Evolutionary conservation across 2,797 vertebrate species (phyloP).

Genomic region (Poecilia wingei): DNA sequence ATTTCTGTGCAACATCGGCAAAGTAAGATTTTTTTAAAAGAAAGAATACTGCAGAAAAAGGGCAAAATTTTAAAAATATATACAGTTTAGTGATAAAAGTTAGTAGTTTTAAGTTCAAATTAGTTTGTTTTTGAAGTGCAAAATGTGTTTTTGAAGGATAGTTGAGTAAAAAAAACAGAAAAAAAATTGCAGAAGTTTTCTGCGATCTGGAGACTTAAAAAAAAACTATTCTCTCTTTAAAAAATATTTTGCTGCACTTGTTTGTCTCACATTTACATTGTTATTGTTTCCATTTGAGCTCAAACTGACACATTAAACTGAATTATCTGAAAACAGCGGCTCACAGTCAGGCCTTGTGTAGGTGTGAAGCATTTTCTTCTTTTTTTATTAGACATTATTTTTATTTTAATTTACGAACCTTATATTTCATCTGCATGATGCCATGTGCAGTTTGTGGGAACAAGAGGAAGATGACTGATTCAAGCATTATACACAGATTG

Average conservation of each 20-base stretch:
- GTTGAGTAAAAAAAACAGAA: neutral
- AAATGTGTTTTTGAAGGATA: neutral
- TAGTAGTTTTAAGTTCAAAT: neutral
- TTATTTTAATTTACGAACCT: constrained; percentile 52
- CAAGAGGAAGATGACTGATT: constrained; percentile 51
- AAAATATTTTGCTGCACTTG: constrained; percentile 35
- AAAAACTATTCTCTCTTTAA: constrained; percentile 33
- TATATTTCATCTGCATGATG: constrained; percentile 65
- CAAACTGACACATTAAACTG: constrained; percentile 63
- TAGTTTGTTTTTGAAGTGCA: neutral
- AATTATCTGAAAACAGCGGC: constrained; percentile 56
- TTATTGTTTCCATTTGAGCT: constrained; percentile 53
- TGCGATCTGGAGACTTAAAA: neutral
- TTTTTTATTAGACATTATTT: constrained; percentile 44
- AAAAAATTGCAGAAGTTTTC: neutral
- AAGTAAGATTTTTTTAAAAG: too few species aligned
- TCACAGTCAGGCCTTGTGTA: constrained; percentile 33
- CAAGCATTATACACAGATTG: constrained; percentile 52
- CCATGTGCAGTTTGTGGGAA: constrained; percentile 37
- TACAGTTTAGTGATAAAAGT: too few species aligned
- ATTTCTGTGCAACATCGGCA: too few species aligned
- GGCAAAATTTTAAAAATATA: too few species aligned
- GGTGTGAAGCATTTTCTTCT: constrained; percentile 46
- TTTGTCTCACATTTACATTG: constrained; percentile 55
- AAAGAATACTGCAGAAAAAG: too few species aligned